Conservation (phyloP, 2,113 vertebrate species). For the Leucoraja erinaceus region DNA sequence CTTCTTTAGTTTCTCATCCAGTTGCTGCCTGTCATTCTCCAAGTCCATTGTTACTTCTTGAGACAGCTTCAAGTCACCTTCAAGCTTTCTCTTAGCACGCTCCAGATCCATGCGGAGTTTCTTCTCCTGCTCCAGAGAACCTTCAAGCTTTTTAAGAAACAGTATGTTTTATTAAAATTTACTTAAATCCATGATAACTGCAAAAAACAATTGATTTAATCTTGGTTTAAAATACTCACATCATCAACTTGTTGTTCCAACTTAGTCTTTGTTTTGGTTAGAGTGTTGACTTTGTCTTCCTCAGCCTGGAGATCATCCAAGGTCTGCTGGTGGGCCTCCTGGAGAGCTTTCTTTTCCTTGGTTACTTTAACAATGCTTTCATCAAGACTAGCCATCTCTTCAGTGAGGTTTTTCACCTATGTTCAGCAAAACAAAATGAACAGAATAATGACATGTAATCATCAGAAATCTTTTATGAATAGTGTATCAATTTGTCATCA, state of each 20-base stretch:
- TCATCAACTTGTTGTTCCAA: constrained; percentile 57
- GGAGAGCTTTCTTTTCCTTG: constrained; percentile 50
- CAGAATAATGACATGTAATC: neutral
- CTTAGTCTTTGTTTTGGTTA: constrained; percentile 54
- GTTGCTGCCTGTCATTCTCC: constrained; percentile 63
- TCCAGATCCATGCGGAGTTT: constrained; percentile 72
- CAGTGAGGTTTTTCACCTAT: constrained; percentile 58
- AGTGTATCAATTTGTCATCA: too few relatives aligned
- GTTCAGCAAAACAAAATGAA: constrained; percentile 39
- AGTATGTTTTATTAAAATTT: neutral
- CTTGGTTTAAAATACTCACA: constrained; percentile 45
- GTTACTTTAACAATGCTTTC: constrained; percentile 53
- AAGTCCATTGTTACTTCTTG: constrained; percentile 68
- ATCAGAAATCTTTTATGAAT: too few relatives aligned
- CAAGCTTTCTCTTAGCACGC: constrained; percentile 72
- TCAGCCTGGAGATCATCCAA: constrained; percentile 55
- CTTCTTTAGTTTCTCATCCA: constrained; percentile 71
- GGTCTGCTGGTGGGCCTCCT: constrained; percentile 52
- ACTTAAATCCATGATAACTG: neutral
- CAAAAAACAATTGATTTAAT: too few relatives aligned
- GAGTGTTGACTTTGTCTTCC: constrained; percentile 54
- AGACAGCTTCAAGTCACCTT: constrained; percentile 71
- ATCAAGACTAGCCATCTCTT: constrained; percentile 52
- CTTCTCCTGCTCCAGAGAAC: constrained; percentile 75
- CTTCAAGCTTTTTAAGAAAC: constrained; percentile 58